A percentile compares a stretch with the other conserved stretches of the same genome.
Conservation (phyloP, 2,797 vertebrate species). For the Urophycis tenuis region DNA sequence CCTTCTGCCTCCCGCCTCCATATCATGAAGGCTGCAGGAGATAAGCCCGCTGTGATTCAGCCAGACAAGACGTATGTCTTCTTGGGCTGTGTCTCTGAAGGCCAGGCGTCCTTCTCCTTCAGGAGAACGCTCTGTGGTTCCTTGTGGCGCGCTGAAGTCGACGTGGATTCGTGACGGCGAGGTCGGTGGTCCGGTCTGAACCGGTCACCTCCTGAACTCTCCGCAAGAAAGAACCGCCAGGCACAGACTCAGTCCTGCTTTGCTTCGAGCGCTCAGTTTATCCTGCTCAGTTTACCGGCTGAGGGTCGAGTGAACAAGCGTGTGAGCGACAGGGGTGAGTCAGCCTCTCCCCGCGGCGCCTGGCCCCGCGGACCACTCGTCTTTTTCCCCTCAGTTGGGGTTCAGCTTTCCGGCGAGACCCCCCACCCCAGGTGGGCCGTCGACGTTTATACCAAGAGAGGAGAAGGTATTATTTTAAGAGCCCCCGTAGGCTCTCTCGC, state of each 20-base stretch:
- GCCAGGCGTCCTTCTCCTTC: neutral
- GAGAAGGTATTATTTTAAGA: slow-evolving; percentile 1
- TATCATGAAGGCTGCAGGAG: neutral
- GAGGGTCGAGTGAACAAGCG: too few relatives aligned
- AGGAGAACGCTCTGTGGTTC: too few relatives aligned
- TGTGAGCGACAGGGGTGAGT: neutral
- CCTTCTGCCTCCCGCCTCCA: neutral
- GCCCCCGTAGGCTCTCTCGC: slow-evolving; percentile 3
- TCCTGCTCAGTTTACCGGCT: neutral
- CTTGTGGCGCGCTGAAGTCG: too few relatives aligned
- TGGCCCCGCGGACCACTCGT: neutral
- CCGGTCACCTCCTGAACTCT: too few relatives aligned
- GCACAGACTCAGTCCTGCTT: too few relatives aligned
- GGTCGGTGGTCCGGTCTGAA: too few relatives aligned
- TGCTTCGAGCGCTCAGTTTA: too few relatives aligned
- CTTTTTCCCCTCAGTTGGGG: neutral
- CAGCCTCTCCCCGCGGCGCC: too few relatives aligned
- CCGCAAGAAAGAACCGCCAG: too few relatives aligned
- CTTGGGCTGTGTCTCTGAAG: neutral
- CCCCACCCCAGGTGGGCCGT: neutral
- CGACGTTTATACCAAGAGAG: neutral
- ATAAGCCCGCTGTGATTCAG: neutral
- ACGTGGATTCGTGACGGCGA: too few relatives aligned
- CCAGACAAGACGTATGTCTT: neutral
- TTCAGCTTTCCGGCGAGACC: neutral